Conservation (phyloP, 2,113 vertebrate genomes). For the Ptilonorhynchus violaceus region DNA sequence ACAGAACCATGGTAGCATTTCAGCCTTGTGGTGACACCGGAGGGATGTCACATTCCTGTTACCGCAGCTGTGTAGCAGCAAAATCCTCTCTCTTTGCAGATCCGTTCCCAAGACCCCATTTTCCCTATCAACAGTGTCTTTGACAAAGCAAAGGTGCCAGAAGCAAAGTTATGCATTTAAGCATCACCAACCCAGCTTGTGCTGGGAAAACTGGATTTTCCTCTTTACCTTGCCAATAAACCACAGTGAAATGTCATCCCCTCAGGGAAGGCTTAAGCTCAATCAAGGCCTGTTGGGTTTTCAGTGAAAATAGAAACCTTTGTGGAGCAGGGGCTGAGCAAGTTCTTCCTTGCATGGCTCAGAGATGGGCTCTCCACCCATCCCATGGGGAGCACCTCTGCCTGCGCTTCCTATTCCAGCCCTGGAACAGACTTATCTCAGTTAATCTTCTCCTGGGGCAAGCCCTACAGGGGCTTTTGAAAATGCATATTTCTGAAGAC, state of each 20-base stretch:
- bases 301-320: background rate
- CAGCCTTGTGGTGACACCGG: background rate
- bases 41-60: accelerated
- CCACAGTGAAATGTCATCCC: background rate
- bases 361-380: background rate
- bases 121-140: accelerated
- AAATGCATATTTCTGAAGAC: background rate
- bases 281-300: background rate
- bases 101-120: background rate
- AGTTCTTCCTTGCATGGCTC: background rate
- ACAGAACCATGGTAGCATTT: background rate
- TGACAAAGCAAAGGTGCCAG: background rate
- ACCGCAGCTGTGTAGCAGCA: accelerated
- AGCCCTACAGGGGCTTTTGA: background rate
- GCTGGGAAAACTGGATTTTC: background rate
- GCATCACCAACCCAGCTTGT: background rate
- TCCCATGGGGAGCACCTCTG: background rate
- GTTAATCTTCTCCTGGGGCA: background rate
- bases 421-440: background rate
- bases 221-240: background rate
- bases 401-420: background rate
- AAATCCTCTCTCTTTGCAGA: background rate
- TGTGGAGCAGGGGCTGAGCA: background rate
- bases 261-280: background rate
- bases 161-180: background rate